Percentiles rank a stretch among this genome's conserved stretches.
Evolutionary conservation across 2,797 vertebrate species (phyloP).

Genomic region (Pseudocheirus occidentalis): DNA sequence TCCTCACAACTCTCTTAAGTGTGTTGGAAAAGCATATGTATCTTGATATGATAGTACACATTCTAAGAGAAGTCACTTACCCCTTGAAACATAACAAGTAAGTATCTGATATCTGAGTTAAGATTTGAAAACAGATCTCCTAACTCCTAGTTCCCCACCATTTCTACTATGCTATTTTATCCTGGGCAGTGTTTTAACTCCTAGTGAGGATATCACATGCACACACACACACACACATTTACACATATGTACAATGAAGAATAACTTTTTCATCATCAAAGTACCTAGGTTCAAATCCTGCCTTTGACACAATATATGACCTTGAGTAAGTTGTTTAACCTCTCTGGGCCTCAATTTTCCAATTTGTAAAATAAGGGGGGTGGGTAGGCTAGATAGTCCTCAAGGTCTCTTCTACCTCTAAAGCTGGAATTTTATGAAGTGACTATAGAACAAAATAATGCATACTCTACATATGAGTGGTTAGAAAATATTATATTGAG

Average conservation of each 20-base stretch:
- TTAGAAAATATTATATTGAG: neutral
- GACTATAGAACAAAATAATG: neutral
- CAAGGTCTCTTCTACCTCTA: neutral
- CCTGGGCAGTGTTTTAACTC: neutral
- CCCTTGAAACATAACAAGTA: neutral
- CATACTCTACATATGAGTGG: too few relatives aligned
- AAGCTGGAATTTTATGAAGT: neutral
- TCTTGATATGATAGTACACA: neutral
- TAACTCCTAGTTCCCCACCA: neutral
- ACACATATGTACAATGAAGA: neutral
- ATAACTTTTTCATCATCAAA: neutral
- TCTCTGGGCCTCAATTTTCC: too few relatives aligned
- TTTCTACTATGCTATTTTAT: neutral
- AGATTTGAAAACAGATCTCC: neutral
- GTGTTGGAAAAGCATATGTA: neutral
- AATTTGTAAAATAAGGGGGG: neutral
- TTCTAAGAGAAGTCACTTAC: neutral
- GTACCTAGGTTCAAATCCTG: too few relatives aligned
- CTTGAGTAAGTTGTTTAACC: neutral
- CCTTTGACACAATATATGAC: neutral
- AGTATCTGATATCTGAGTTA: neutral
- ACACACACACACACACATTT: neutral
- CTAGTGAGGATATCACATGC: neutral
- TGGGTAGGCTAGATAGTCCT: neutral
- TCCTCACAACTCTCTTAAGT: neutral